Conservation (phyloP, 2,113 vertebrate species). For the Smithornis capensis region DNA sequence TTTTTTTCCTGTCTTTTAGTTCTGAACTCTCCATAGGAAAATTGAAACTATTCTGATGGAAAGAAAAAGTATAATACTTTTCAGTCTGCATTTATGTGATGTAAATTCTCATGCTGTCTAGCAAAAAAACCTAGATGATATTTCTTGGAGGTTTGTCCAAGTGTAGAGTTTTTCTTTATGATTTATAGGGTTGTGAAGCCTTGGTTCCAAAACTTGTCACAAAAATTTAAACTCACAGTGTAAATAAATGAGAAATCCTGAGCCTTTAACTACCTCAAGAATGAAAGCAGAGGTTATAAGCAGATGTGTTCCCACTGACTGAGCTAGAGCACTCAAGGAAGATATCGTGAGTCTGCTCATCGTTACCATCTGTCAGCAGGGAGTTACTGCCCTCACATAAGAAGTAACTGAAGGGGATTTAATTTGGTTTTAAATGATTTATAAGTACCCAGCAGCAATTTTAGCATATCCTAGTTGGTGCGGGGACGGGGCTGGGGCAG, state of each 20-base stretch:
- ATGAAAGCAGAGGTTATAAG: neutral
- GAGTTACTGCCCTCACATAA: neutral
- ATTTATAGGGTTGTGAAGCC: neutral
- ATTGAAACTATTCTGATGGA: neutral
- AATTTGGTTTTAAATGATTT: slow-evolving; percentile 25
- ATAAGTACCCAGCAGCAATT: neutral
- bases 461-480: neutral
- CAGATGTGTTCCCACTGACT: neutral
- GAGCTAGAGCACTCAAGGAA: neutral
- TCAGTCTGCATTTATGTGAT: neutral
- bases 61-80: neutral
- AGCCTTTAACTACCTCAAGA: slow-evolving; percentile 2
- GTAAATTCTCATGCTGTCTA: neutral
- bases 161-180: neutral
- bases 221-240: neutral
- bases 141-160: neutral
- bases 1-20: neutral
- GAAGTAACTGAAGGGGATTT: neutral
- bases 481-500: neutral
- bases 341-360: neutral
- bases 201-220: slow-evolving; percentile 11
- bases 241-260: slow-evolving; percentile 30
- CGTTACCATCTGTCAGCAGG: neutral
- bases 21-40: neutral
- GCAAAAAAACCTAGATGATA: neutral